Percentiles rank a stretch among this genome's conserved stretches.
Conservation (phyloP, 64 coral and sea anemone species). For the Porites lutea region DNA sequence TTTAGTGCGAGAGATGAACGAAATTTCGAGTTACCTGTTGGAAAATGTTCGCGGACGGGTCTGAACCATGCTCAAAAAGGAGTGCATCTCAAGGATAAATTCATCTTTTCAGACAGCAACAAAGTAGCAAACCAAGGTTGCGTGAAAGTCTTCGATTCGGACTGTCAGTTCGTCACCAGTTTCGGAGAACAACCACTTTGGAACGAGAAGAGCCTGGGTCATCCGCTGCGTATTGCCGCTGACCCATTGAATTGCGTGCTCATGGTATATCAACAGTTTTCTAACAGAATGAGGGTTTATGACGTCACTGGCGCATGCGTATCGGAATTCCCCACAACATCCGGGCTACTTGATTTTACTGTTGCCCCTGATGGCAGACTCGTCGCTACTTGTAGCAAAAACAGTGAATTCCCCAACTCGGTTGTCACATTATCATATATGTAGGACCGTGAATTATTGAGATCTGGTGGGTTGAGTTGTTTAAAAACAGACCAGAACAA, state of each 20-base stretch:
- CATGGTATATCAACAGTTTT: constrained; percentile 33
- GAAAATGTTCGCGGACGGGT: background rate
- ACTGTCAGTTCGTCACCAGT: background rate
- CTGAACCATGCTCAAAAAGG: constrained; percentile 38
- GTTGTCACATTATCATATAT: constrained; percentile 35
- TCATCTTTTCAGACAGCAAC: constrained; percentile 39
- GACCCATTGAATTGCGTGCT: constrained; percentile 12
- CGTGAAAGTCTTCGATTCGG: constrained; percentile 29
- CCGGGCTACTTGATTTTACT: constrained; percentile 39
- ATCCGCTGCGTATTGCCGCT: constrained; percentile 41
- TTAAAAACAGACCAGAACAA: too few relatives aligned
- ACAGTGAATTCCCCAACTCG: constrained; percentile 52
- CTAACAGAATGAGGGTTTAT: constrained; percentile 26
- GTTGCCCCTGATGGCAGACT: background rate
- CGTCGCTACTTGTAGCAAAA: constrained; percentile 10
- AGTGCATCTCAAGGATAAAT: constrained; percentile 23
- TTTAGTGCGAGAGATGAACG: constrained; percentile 15
- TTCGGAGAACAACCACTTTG: constrained; percentile 42
- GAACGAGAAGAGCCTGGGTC: constrained; percentile 37
- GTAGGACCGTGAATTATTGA: background rate
- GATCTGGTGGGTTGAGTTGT: too few relatives aligned
- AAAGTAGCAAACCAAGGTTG: constrained; percentile 9
- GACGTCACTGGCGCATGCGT: constrained; percentile 30
- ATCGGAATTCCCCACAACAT: constrained; percentile 32
- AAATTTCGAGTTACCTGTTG: background rate